Evolutionary conservation across 92 coral and sea anemone species (phyloP), one percentile per base, ranked within the genome.

Genomic region (Epizoanthus rinbou): DNA sequence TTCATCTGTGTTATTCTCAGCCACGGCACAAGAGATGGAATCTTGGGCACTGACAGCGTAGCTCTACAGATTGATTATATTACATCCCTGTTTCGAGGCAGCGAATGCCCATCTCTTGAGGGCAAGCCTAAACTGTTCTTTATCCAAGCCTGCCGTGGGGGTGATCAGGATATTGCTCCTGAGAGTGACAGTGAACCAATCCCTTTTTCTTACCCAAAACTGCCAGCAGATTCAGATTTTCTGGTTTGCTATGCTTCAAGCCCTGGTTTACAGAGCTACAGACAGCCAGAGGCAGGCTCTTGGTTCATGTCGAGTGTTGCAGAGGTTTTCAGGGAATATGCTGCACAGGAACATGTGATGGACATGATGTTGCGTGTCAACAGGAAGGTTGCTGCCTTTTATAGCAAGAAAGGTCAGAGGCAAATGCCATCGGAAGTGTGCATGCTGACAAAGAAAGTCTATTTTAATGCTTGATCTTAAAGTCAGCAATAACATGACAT

Each of bases 391-490:
- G 97, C 98, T 2, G 4, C 45, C 2, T 84, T 60, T 64, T 76
- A 50, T 50, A 91, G 95, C 60, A 41, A 3, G 9, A 47, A 50
- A 28, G 98, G 94, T 8, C 88, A 91, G 9, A 91, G 87, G 67
- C 98, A 95, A 75, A 95, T 95, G 93, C 95, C 98, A 8, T 91
- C 91, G 4, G 94, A 95, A 72, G 80, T 95, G 57, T 91, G 95
- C 65, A 91, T 92, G 91, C 86, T 95, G 11, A 91, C 91, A 25
- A 95, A 90, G 79, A 93, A 86, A 80, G 92, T 91, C 17, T 93
- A 73, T 65, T 89, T 92, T 25, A 85, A 86, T 62, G 50, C 82
- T 3, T 83, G 83, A 39, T 54, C 64, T 21, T 58, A 8, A 41
- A 41, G 5, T 4, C 47, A 41, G 47, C 31, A 28, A 28, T 28